Evolutionary conservation across 2,888 invertebrate genomes (phyloP).

Genomic region (Drosophila lacicola): DNA sequence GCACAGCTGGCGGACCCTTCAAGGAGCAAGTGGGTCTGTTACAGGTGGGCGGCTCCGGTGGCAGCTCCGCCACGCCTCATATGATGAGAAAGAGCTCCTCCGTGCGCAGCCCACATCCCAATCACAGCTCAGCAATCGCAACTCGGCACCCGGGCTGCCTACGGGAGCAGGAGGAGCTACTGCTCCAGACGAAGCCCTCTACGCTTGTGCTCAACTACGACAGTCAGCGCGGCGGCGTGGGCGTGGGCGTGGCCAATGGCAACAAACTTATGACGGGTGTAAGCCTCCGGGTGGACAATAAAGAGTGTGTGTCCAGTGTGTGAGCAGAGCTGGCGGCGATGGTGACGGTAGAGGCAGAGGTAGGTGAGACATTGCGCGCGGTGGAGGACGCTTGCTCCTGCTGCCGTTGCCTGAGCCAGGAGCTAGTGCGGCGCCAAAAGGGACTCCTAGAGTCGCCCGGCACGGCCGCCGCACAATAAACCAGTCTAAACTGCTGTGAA

Average conservation of each 20-base stretch:
- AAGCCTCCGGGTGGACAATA: slow-evolving; percentile 48
- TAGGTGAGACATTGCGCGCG: slow-evolving; percentile 37
- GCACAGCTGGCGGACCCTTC: slow-evolving; percentile 52
- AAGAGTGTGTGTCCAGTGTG: slow-evolving; percentile 75
- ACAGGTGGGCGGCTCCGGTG: slow-evolving; percentile 56
- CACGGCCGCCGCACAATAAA: slow-evolving; percentile 45
- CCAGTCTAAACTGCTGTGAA: slow-evolving; percentile 6
- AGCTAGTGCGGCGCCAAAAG: slow-evolving; percentile 68
- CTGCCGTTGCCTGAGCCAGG: slow-evolving; percentile 80
- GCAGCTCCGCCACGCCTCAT: slow-evolving; percentile 57
- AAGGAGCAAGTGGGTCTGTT: slow-evolving; percentile 81
- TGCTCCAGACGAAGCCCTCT: slow-evolving; percentile 56
- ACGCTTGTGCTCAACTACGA: slow-evolving; percentile 75
- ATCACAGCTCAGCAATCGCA: slow-evolving; percentile 49
- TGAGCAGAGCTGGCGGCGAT: slow-evolving; percentile 77
- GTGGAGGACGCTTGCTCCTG: slow-evolving; percentile 71
- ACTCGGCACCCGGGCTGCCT: slow-evolving; percentile 60
- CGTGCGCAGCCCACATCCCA: slow-evolving; percentile 65
- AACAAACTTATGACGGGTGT: slow-evolving; percentile 43
- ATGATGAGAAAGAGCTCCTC: slow-evolving; percentile 69
- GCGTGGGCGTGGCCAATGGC: slow-evolving; percentile 70
- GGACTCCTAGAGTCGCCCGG: slow-evolving; percentile 68
- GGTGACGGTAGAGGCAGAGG: slow-evolving; percentile 62
- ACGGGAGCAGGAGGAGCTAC: slow-evolving; percentile 62
- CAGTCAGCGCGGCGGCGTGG: slow-evolving; percentile 67